Base-by-base conservation (phyloP, 92 coral and sea anemone species). In the Porites divaricata region DNA sequence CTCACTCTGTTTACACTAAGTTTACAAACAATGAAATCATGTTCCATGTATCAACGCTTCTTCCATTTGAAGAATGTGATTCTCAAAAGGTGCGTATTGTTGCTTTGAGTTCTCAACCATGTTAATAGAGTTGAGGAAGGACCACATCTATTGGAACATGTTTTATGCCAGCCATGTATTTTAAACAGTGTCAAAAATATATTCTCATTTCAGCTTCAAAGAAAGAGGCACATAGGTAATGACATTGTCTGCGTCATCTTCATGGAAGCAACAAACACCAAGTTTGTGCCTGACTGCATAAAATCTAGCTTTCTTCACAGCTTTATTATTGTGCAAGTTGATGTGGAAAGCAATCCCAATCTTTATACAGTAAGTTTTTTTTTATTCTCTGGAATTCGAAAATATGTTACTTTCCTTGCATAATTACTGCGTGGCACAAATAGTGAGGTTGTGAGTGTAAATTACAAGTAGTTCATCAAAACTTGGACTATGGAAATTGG, bases 151-250 rank as follows among this genome's bases (percentile, higher is more conserved):
- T 35, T 35, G 45, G 45, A 35, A 35, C 6, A 35, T 35, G 45
- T 35, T 35, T 35, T 35, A 35, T 35, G 45, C 45, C 45, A 35
- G 45, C 45, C 45, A 35, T 35, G 45, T 35, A 35, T 35, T 35
- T 35, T 35, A 35, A 35, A 35, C 0, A 3, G 45, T 4, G 45
- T 35, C 45, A 35, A 35, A 35, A 35, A 35, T 35, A 3, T 16
- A 8, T 26, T 78, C 19, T 49, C 73, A 10, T n/a, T 81, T 11
- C 78, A 96, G 99, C 81, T 96, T 35, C 97, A 95, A 74, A 90
- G 98, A 88, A 96, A 96, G 84, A 83, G 99, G 52, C 99, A 97
- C 83, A 93, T 97, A 67, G 99, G 99, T 1, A 97, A 97, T 54
- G 99, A 97, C 81, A 95, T 97, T 57, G 95, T 93, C 13, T 97